phyloP scores from a whole-genome alignment of 2,113 vertebrate species.

The Pardalotus punctatus region DNA sequence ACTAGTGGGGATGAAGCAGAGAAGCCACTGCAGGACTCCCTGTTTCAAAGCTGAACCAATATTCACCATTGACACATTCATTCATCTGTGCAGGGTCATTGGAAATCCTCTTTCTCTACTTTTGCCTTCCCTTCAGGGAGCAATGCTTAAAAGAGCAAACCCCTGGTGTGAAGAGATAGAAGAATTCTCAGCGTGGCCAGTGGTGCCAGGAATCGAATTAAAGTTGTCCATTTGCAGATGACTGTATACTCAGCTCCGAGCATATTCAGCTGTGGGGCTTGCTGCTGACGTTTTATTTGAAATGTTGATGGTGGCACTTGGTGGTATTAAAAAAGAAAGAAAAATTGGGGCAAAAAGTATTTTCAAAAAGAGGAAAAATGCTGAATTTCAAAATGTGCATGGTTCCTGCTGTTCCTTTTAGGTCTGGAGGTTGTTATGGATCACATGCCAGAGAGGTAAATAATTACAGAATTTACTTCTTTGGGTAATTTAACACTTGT shows the following conservation, averaged over 20 bases:
- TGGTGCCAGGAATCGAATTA: conserved; percentile 78
- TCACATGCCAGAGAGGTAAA: conserved; percentile 61
- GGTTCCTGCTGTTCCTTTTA: conserved; percentile 44
- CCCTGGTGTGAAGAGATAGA: conserved; percentile 81
- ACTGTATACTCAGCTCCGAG: conserved; percentile 58
- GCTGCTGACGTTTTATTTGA: conserved; percentile 54
- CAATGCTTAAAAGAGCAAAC: conserved; percentile 82
- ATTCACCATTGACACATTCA: conserved; percentile 82
- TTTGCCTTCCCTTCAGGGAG: conserved; percentile 83
- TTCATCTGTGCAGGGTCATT: conserved; percentile 82
- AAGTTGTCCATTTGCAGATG: conserved; percentile 81
- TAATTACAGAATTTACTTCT: conserved; percentile 75
- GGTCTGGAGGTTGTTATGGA: conserved; percentile 46
- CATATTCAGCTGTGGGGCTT: conserved; percentile 36
- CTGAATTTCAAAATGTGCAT: conserved; percentile 24
- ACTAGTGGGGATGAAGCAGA: conserved; percentile 62
- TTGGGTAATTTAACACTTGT: conserved; percentile 76
- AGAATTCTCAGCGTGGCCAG: conserved; percentile 75
- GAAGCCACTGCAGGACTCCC: conserved; percentile 78
- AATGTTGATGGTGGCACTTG: conserved; percentile 39
- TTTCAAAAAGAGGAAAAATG: conserved; percentile 50
- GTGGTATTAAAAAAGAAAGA: background rate
- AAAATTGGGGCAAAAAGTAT: background rate
- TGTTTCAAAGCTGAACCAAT: conserved; percentile 82
- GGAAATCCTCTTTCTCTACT: conserved; percentile 82